A percentile compares a stretch with the other conserved stretches of the same genome.
Evolutionary conservation across 2,888 invertebrate genomes (phyloP).

Genomic region (Melieria omissa): DNA sequence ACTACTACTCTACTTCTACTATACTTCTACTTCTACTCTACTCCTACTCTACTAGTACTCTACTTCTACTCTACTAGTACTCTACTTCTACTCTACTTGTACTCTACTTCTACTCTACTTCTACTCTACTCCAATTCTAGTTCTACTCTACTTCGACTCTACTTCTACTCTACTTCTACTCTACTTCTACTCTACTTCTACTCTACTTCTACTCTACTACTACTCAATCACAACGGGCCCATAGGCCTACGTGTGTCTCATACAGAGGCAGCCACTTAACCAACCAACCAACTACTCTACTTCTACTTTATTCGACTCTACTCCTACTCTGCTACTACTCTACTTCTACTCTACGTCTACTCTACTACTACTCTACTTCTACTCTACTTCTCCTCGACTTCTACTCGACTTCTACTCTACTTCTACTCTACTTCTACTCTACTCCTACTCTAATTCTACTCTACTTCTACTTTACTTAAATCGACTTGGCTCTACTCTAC

Average conservation of each 20-base stretch:
- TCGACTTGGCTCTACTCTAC: too few relatives aligned
- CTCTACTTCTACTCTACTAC: too few relatives aligned
- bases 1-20: not conserved
- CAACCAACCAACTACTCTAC: too few relatives aligned
- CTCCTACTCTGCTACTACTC: not conserved
- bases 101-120: constrained; percentile 8
- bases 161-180: not conserved
- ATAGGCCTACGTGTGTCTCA: too few relatives aligned
- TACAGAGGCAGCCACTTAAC: too few relatives aligned
- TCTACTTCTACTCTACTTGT: not conserved
- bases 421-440: not conserved
- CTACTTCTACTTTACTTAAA: not conserved
- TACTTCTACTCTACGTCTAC: too few relatives aligned
- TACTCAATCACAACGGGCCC: not conserved
- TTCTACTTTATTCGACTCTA: not conserved
- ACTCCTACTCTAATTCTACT: too few relatives aligned
- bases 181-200: not conserved
- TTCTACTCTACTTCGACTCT: not conserved
- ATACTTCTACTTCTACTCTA: constrained; percentile 23
- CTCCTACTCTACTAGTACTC: not conserved
- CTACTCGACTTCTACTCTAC: not conserved
- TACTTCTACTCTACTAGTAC: constrained; percentile 12
- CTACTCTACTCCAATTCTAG: constrained; percentile 11
- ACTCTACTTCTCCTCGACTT: not conserved
- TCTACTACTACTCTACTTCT: too few relatives aligned